These are phyloP conservation scores for Colostygia pectinataria DNA, from an alignment of 2,888 invertebrate genomes.

Conservation along the genomic window DNA sequence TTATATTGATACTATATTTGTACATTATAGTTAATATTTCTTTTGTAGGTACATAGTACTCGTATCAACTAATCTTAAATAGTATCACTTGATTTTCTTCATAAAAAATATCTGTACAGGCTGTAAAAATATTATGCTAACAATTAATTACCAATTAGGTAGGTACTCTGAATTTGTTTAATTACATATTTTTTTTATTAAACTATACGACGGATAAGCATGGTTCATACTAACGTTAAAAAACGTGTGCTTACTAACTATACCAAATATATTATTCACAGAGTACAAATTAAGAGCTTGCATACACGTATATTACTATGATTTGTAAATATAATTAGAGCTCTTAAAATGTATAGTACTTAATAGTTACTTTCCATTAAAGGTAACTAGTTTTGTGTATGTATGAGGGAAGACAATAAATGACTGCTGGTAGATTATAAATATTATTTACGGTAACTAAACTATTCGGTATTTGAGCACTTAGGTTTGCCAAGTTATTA, in stretches of 20 bases:
- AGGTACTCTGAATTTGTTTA: too few relatives aligned
- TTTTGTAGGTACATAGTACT: conserved; percentile 45
- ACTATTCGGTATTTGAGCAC: conserved; percentile 43
- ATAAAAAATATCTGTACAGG: conserved; percentile 20
- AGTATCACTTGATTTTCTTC: conserved; percentile 64
- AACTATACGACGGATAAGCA: background rate
- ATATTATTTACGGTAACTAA: conserved; percentile 58
- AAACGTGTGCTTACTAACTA: too few relatives aligned
- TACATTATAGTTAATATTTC: conserved; percentile 42
- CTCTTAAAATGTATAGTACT: background rate
- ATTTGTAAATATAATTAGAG: background rate
- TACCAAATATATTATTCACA: too few relatives aligned
- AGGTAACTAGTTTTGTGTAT: conserved; percentile 63
- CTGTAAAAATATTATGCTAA: conserved; percentile 21
- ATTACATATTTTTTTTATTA: background rate
- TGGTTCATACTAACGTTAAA: too few relatives aligned
- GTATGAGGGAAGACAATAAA: conserved; percentile 60
- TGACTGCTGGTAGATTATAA: conserved; percentile 42
- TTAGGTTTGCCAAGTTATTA: conserved; percentile 19
- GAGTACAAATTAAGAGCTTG: conserved; percentile 2
- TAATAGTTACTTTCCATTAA: conserved; percentile 29
- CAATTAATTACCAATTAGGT: background rate
- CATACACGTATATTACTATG: too few relatives aligned
- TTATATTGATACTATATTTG: conserved; percentile 35
- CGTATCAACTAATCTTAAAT: conserved; percentile 44